Percentiles rank a stretch among this genome's conserved stretches.
These are phyloP conservation scores for Aspidiotus destructor DNA, from an alignment of 2,888 invertebrate species.

Conservation along the genomic window DNA sequence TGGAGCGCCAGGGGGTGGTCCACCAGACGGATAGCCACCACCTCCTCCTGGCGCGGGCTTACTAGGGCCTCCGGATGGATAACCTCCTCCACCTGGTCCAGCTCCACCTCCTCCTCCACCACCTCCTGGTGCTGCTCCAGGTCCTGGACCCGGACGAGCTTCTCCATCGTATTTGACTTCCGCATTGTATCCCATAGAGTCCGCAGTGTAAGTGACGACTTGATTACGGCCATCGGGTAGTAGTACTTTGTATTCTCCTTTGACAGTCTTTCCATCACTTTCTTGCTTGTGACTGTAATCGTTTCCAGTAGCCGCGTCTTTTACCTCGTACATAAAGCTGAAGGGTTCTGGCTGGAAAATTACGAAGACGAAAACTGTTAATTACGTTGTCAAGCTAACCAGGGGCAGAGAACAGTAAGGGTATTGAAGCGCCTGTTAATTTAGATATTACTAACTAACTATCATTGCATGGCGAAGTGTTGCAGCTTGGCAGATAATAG, in stretches of 20 bases:
- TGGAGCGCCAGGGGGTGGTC: conserved; percentile 24
- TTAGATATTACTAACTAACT: no score
- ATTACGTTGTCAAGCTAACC: background rate
- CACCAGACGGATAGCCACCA: conserved; percentile 32
- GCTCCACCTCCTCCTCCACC: conserved; percentile 33
- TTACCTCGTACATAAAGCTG: conserved; percentile 40
- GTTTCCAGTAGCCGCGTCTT: conserved; percentile 39
- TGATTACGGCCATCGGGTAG: conserved; percentile 38
- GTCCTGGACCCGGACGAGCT: conserved; percentile 35
- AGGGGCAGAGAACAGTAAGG: no score
- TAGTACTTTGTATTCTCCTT: conserved; percentile 37
- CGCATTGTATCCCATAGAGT: conserved; percentile 38
- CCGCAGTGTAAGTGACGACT: conserved; percentile 37
- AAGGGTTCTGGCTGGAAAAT: conserved; percentile 39
- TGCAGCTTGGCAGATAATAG: background rate
- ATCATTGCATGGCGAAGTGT: background rate
- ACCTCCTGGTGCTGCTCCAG: conserved; percentile 33
- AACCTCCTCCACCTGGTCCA: conserved; percentile 26
- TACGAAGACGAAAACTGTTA: background rate
- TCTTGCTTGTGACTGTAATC: conserved; percentile 40
- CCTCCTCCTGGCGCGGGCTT: conserved; percentile 3
- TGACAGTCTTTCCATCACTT: conserved; percentile 39
- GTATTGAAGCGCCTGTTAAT: no score
- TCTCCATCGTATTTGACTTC: conserved; percentile 38
- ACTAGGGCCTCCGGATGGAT: conserved; percentile 22